Evolutionary conservation across 2,888 invertebrate genomes (phyloP), one percentile per base, ranked within the genome.

Genomic region (Celastrina argiolus): DNA sequence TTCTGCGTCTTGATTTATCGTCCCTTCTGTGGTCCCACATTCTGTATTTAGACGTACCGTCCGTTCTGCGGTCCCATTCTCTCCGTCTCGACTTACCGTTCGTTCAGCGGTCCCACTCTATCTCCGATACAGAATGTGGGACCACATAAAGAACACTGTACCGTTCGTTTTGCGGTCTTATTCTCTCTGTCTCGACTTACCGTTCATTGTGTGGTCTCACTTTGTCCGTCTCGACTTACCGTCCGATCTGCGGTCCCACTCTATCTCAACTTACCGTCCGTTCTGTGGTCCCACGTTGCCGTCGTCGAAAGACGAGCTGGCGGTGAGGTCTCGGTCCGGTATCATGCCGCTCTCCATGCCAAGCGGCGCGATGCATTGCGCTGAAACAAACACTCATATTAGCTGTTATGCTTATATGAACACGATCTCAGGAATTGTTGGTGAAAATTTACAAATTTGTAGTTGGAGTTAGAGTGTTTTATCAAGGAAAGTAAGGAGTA

Each of bases 271-370:
- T 71, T 87, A 97, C 97, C 97, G 94, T 86, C 95, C 96, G 81
- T 96, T 95, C 78, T 95, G 94, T 63, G 97, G 96, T 73, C 97
- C 97, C 70, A 97, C 97, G 83, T 95, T 96, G 78, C 94, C 94
- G 77, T 94, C 93, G 87, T 97, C 96, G 90, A 96, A 97, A 74
- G 96, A 95, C 59, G 97, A 97, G 84, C 96, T 97, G 72, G 97
- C 97, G 68, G 93, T 94, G 80, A 97, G 94, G 84, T 96, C 96
- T 76, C 92, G 92, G 89, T 97, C 96, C 76, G 94, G 93, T 78
- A 97, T 97, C 75, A 92, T 92, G 69, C 96, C 95, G 74, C 94
- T 94, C 91, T 97, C 96, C 96, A 97, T 96, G 70, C 97, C 97
- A 81, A 97, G 92, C 64, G 97, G 94, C 70, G 93, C 93, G 79